A percentile compares a stretch with the other conserved stretches of the same genome.
Evolutionary conservation across 1,140 invertebrate species (phyloP).

Genomic region (Drepana arcuata): DNA sequence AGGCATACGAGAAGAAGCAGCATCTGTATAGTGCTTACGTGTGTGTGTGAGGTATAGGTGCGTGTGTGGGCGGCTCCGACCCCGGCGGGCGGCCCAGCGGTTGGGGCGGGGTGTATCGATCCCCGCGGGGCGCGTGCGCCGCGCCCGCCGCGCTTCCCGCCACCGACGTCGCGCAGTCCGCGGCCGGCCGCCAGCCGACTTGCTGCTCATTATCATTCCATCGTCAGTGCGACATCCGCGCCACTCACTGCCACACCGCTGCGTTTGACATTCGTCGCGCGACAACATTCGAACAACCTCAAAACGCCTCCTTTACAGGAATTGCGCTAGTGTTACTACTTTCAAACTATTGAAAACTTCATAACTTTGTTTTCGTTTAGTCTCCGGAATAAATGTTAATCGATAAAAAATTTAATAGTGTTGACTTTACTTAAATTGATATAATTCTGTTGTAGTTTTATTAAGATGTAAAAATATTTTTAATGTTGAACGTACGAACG

Average conservation of each 20-base stretch:
- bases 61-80: conserved; percentile 28
- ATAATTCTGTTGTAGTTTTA: neutral
- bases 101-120: conserved; percentile 67
- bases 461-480: neutral
- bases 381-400: no score
- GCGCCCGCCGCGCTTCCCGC: conserved; percentile 37
- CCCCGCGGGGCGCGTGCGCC: conserved; percentile 56
- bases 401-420: no score
- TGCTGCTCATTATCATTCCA: no score
- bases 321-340: conserved; percentile 45
- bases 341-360: conserved; percentile 32
- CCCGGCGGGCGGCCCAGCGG: conserved; percentile 34
- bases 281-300: conserved; percentile 48
- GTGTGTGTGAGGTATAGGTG: conserved; percentile 35
- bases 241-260: conserved; percentile 18
- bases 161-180: conserved; percentile 51
- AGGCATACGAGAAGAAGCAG: conserved; percentile 30
- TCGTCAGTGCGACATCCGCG: conserved; percentile 9
- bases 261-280: conserved; percentile 55
- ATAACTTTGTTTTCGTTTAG: no score
- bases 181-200: conserved; percentile 53
- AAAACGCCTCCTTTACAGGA: conserved; percentile 41
- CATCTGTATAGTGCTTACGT: conserved; percentile 38
- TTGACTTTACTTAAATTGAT: no score
- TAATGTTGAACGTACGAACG: neutral